Conservation (phyloP, 30 jellyfish, hydroid and myxozoan species). For the Nemopilema nomurai region DNA sequence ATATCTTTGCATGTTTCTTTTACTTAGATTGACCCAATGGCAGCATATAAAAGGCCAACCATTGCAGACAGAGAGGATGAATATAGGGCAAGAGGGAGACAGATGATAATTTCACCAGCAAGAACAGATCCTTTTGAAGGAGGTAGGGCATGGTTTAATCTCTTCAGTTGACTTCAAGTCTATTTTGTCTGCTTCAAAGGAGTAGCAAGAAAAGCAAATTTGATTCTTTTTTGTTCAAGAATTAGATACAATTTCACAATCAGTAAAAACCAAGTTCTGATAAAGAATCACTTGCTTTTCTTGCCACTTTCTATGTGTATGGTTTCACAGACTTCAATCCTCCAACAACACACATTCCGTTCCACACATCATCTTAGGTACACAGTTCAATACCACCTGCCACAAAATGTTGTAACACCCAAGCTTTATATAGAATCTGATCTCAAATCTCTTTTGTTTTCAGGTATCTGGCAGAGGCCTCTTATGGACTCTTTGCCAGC, state of each 20-base stretch:
- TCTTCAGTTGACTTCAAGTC: not conserved
- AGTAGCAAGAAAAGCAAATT: not conserved
- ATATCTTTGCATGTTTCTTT: not conserved
- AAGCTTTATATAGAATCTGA: slow-evolving; percentile 4
- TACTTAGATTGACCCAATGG: slow-evolving; percentile 91
- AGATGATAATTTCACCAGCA: slow-evolving; percentile 91
- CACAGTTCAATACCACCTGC: not conserved
- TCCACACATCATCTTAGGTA: not conserved
- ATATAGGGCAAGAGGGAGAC: slow-evolving; percentile 72
- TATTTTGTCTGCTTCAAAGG: not conserved
- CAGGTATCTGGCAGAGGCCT: slow-evolving; percentile 54
- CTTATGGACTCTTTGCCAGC: not conserved
- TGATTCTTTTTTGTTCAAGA: not conserved
- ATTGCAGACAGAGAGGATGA: slow-evolving; percentile 94
- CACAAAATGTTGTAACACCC: not conserved
- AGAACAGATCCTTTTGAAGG: slow-evolving; percentile 98
- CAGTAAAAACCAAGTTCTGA: too few relatives aligned
- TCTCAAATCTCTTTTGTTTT: slow-evolving; percentile 53
- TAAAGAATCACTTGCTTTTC: slow-evolving; percentile 4
- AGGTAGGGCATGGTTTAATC: slow-evolving; percentile 90
- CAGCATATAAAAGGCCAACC: slow-evolving; percentile 93
- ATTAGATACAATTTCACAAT: not conserved
- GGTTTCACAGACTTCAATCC: not conserved
- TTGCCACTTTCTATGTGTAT: not conserved
- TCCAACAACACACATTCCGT: too few relatives aligned